phyloP scores from a whole-genome alignment of 1,140 invertebrate species.

The Ephestia elutella region DNA sequence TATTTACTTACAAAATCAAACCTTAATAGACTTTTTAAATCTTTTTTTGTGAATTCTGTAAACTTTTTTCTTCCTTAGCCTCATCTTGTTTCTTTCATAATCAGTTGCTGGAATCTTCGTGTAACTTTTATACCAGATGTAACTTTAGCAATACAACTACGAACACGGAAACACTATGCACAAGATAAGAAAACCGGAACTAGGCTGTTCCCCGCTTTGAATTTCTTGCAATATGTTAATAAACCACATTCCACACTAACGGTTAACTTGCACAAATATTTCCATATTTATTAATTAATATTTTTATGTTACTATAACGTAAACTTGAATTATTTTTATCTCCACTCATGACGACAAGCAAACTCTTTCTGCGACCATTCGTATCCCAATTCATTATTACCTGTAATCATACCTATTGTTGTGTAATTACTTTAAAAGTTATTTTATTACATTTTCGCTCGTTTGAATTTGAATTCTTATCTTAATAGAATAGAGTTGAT shows the following conservation, averaged over 20 bases:
- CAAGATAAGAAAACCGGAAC: background rate
- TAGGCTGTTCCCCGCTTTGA: too few relatives aligned
- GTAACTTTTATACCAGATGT: too few relatives aligned
- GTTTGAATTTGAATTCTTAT: background rate
- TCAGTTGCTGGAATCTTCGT: too few relatives aligned
- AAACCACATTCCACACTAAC: background rate
- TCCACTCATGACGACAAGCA: constrained; percentile 25
- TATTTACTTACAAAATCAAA: too few relatives aligned
- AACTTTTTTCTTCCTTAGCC: too few relatives aligned
- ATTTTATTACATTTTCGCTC: constrained; percentile 17
- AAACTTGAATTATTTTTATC: background rate
- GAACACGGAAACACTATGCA: background rate
- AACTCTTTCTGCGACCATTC: constrained; percentile 42
- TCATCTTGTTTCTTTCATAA: too few relatives aligned
- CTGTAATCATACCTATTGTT: constrained; percentile 47
- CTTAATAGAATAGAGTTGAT: background rate
- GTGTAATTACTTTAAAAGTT: constrained; percentile 61
- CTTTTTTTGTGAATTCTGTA: too few relatives aligned
- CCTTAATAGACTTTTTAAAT: too few relatives aligned
- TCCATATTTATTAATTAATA: background rate
- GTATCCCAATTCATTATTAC: constrained; percentile 45
- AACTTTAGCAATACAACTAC: too few relatives aligned
- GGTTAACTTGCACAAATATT: background rate
- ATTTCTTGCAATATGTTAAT: background rate
- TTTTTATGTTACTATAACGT: background rate